These are phyloP conservation scores for Neosilurus mollespiculum DNA, from an alignment of 2,797 vertebrate species.

Conservation along the genomic window DNA sequence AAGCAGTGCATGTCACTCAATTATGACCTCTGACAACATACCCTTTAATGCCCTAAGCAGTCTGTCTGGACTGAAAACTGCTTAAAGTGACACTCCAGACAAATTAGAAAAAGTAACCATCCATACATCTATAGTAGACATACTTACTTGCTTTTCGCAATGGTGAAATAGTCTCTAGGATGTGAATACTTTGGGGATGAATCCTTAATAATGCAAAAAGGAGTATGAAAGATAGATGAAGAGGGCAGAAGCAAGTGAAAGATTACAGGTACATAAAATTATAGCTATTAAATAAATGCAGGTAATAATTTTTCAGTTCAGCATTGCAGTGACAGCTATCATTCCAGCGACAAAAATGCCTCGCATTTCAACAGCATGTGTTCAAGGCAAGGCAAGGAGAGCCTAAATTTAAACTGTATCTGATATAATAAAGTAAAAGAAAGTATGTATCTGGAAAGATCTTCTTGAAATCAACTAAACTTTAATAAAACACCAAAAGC, in stretches of 20 bases:
- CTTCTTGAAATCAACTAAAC: not conserved
- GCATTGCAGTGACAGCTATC: not conserved
- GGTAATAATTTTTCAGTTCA: not conserved
- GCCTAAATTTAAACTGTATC: not conserved
- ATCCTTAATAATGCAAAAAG: not conserved
- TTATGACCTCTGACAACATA: constrained; percentile 41
- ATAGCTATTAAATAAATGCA: not conserved
- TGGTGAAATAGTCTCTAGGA: not conserved
- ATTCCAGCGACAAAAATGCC: not conserved
- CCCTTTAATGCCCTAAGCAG: constrained; percentile 44
- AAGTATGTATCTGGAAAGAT: not conserved
- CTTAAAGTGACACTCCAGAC: constrained; percentile 24
- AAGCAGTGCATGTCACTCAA: constrained; percentile 29
- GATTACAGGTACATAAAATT: not conserved
- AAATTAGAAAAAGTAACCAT: not conserved
- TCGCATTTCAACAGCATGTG: not conserved
- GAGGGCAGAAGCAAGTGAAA: not conserved
- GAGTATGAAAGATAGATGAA: not conserved
- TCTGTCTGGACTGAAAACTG: constrained; percentile 26
- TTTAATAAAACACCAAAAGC: not conserved
- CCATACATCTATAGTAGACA: not conserved
- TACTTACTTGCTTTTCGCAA: not conserved
- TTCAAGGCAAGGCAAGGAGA: not conserved
- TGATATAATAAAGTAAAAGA: not conserved
- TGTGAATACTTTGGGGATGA: not conserved